phyloP scores from a whole-genome alignment of 2,113 vertebrate species.

The Ceyx cyanopectus region DNA sequence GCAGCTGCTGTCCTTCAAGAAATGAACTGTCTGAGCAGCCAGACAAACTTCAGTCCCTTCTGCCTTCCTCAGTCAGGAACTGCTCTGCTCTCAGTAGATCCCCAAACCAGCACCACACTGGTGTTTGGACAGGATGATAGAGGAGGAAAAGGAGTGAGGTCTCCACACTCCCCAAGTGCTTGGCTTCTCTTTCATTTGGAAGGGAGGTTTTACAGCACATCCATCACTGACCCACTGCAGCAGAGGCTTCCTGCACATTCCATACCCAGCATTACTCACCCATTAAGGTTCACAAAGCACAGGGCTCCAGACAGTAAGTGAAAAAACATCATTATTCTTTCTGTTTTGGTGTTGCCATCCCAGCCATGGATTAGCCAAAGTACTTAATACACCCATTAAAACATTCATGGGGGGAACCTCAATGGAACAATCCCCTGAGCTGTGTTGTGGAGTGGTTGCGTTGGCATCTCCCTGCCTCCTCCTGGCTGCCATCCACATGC shows the following conservation, averaged over 20 bases:
- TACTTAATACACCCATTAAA: background rate
- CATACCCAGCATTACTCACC: background rate
- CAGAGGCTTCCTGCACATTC: background rate
- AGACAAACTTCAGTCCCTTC: background rate
- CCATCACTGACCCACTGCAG: background rate
- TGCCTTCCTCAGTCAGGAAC: background rate
- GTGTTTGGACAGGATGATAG: background rate
- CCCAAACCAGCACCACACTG: fast-evolving
- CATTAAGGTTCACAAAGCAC: background rate
- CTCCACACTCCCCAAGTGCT: background rate
- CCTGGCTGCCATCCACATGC: background rate
- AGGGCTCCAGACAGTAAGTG: background rate
- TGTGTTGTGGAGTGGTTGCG: background rate
- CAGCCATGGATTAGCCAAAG: background rate
- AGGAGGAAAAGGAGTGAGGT: background rate
- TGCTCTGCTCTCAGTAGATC: background rate
- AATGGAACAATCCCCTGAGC: background rate
- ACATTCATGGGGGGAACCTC: background rate
- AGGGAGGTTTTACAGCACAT: background rate
- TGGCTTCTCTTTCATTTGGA: background rate
- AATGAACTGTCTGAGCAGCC: background rate
- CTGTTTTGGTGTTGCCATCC: background rate
- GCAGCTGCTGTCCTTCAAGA: background rate
- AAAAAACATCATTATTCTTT: background rate
- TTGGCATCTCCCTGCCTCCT: background rate